Evolutionary conservation across 2,888 invertebrate species (phyloP).

Genomic region (Mamestra brassicae): DNA sequence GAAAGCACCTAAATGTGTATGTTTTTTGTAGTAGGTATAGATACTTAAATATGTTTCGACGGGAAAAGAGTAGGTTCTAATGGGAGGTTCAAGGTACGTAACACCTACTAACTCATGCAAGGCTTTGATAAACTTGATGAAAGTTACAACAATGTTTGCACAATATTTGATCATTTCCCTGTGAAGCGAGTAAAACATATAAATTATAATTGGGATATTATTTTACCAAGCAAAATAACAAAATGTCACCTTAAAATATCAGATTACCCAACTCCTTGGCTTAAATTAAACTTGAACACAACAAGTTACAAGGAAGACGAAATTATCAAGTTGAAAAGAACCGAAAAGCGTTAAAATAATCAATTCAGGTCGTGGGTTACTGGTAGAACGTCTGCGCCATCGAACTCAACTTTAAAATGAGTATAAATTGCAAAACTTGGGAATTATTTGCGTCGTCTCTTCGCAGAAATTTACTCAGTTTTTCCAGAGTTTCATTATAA

Average conservation of each 20-base stretch:
- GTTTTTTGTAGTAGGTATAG: neutral
- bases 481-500: constrained; percentile 87
- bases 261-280: constrained; percentile 45
- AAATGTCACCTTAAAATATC: constrained; percentile 48
- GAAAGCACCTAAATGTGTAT: constrained; percentile 17
- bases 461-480: constrained; percentile 84
- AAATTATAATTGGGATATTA: constrained; percentile 32
- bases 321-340: constrained; percentile 68
- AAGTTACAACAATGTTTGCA: neutral
- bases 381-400: constrained; percentile 79
- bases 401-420: constrained; percentile 83
- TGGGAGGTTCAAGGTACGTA: neutral
- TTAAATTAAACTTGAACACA: constrained; percentile 61
- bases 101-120: too few species aligned
- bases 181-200: neutral
- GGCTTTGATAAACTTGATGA: neutral
- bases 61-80: neutral
- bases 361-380: constrained; percentile 74
- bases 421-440: constrained; percentile 88
- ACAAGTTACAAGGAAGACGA: constrained; percentile 61
- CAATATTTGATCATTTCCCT: neutral
- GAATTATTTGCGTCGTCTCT: constrained; percentile 84
- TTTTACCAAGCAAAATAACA: constrained; percentile 37
- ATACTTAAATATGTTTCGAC: neutral
- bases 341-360: constrained; percentile 75